These are phyloP conservation scores for Apomyelois bistriatella DNA, from an alignment of 2,888 invertebrate species.

Conservation along the genomic window DNA sequence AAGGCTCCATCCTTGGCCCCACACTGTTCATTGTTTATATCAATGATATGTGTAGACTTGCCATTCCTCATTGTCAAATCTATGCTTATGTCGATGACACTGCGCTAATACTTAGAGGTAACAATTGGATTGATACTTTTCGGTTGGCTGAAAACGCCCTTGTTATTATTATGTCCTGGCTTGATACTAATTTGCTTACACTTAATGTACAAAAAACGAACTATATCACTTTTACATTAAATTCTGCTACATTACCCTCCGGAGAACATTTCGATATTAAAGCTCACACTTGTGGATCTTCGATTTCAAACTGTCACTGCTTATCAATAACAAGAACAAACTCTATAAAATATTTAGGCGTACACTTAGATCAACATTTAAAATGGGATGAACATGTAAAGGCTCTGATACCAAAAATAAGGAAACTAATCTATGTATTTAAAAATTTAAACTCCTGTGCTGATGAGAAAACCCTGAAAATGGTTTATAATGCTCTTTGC, in stretches of 20 bases:
- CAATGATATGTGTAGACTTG: background rate
- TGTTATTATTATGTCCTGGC: background rate
- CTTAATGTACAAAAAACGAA: background rate
- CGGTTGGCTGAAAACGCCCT: background rate
- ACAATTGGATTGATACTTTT: background rate
- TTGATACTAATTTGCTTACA: background rate
- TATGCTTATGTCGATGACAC: background rate
- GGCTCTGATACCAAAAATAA: too few relatives aligned
- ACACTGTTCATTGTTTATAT: background rate
- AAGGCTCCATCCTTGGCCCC: background rate
- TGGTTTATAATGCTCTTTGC: too few relatives aligned
- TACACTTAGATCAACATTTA: background rate
- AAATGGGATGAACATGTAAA: background rate
- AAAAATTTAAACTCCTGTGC: background rate
- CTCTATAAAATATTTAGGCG: background rate
- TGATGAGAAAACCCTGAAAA: too few relatives aligned
- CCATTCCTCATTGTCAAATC: background rate
- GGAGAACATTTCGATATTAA: background rate
- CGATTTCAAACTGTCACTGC: background rate
- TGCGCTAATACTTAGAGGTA: background rate
- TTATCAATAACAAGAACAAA: background rate
- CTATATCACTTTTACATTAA: background rate
- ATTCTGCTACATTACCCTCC: background rate
- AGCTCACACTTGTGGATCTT: background rate
- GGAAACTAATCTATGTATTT: background rate